phyloP scores from a whole-genome alignment of 2,113 vertebrate genomes.

The Platysteira castanea region DNA sequence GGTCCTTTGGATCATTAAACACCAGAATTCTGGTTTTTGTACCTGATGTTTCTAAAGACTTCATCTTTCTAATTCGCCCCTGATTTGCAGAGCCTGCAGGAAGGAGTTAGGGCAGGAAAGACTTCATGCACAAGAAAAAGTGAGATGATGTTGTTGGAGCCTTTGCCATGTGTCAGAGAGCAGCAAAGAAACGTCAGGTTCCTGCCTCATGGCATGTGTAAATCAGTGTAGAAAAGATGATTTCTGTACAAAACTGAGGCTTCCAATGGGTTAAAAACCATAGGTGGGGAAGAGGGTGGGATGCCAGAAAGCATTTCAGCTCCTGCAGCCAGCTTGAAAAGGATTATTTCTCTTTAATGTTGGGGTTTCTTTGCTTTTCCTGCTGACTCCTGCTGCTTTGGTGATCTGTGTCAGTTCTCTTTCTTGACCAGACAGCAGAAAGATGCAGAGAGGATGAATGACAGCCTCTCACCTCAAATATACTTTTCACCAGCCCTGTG shows the following conservation, averaged over 20 bases:
- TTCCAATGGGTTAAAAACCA: background rate
- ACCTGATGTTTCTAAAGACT: background rate
- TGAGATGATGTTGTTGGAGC: background rate
- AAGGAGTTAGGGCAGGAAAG: background rate
- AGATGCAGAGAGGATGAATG: slow-evolving; percentile 61
- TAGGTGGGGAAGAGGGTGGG: background rate
- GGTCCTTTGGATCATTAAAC: background rate
- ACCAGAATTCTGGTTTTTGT: background rate
- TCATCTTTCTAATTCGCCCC: background rate
- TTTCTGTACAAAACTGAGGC: background rate
- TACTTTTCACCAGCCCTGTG: slow-evolving; percentile 55
- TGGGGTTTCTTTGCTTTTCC: slow-evolving; percentile 19
- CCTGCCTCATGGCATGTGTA: background rate
- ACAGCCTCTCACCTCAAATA: slow-evolving; percentile 70
- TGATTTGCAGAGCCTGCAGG: background rate
- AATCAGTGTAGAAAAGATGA: background rate
- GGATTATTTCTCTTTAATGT: slow-evolving; percentile 41
- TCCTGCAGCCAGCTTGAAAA: slow-evolving; percentile 34
- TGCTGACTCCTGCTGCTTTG: slow-evolving; percentile 69
- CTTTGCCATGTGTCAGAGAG: background rate
- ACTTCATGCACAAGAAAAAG: background rate
- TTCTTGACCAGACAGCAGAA: slow-evolving; percentile 38
- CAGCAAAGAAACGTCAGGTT: rapidly evolving
- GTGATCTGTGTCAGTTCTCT: slow-evolving; percentile 60
- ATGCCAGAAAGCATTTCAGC: slow-evolving; percentile 8